Evolutionary conservation across 2,797 vertebrate genomes (phyloP).

Genomic region (Meda fulgida): DNA sequence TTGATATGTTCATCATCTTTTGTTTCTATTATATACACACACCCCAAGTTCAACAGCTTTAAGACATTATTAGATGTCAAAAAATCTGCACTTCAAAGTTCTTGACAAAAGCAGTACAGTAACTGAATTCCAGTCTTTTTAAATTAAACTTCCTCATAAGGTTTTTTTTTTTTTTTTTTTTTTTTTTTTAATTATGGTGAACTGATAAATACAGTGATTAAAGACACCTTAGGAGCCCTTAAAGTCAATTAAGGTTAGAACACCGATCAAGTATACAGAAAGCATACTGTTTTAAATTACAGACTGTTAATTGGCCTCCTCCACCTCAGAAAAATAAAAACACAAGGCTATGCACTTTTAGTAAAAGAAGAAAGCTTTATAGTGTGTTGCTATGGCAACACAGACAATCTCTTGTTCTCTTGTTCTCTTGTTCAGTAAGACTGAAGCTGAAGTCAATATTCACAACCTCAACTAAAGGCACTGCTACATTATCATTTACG

Average conservation of each 20-base stretch:
- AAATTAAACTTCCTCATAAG: slow-evolving; percentile 14
- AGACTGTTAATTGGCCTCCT: slow-evolving; percentile 60
- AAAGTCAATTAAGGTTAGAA: slow-evolving; percentile 46
- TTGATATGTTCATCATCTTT: not conserved
- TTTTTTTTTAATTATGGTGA: not conserved
- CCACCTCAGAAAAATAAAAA: slow-evolving; percentile 83
- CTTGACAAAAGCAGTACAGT: not conserved
- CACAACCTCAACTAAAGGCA: slow-evolving; percentile 82
- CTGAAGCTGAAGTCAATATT: slow-evolving; percentile 81
- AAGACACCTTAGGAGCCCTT: slow-evolving; percentile 24
- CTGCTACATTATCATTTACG: not conserved
- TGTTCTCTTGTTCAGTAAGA: slow-evolving; percentile 83
- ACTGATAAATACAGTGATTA: slow-evolving; percentile 45
- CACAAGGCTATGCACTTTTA: slow-evolving; percentile 77
- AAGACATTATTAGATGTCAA: slow-evolving; percentile 18
- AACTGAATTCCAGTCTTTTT: slow-evolving; percentile 2
- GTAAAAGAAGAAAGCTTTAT: slow-evolving; percentile 75
- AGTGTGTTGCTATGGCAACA: slow-evolving; percentile 84
- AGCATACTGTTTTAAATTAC: slow-evolving; percentile 33
- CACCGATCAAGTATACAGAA: slow-evolving; percentile 31
- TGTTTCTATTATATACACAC: not conserved
- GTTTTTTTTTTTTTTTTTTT: not conserved
- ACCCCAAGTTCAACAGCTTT: not conserved
- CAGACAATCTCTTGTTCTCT: slow-evolving; percentile 81
- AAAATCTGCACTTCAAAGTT: slow-evolving; percentile 18